Evolutionary conservation across 2,888 invertebrate genomes (phyloP).

Genomic region (Ormyrus nitidulus): DNA sequence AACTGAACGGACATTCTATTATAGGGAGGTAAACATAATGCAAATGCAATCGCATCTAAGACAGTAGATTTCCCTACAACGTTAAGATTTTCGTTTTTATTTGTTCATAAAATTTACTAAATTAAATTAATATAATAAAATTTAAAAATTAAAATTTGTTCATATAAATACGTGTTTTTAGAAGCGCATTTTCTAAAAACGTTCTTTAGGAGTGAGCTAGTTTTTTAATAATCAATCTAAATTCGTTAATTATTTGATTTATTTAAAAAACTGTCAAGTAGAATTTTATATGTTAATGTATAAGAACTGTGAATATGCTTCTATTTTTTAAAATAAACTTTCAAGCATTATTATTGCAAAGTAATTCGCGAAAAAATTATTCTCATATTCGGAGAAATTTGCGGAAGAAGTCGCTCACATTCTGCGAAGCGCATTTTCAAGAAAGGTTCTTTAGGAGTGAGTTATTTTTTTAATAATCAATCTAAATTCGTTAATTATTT

Average conservation of each 20-base stretch:
- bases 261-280: no score
- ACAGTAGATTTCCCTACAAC: slow-evolving; percentile 95
- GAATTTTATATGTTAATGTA: not conserved
- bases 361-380: not conserved
- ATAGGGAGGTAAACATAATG: slow-evolving; percentile 71
- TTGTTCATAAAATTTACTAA: not conserved
- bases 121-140: not conserved
- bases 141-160: not conserved
- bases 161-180: not conserved
- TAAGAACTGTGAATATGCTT: slow-evolving; percentile 61
- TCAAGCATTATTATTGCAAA: no score
- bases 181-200: not conserved
- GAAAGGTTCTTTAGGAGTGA: not conserved
- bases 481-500: not conserved
- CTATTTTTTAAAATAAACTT: no score
- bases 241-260: not conserved
- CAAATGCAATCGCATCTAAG: slow-evolving; percentile 99
- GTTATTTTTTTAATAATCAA: not conserved
- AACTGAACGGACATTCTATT: slow-evolving; percentile 18
- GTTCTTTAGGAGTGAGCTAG: not conserved
- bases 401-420: no score
- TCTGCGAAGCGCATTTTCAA: not conserved
- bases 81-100: not conserved
- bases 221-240: not conserved
- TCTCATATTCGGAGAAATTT: not conserved